Evolutionary conservation across 1,140 invertebrate genomes (phyloP), one percentile per base, ranked within the genome.

Genomic region (Danaus melanippus): DNA sequence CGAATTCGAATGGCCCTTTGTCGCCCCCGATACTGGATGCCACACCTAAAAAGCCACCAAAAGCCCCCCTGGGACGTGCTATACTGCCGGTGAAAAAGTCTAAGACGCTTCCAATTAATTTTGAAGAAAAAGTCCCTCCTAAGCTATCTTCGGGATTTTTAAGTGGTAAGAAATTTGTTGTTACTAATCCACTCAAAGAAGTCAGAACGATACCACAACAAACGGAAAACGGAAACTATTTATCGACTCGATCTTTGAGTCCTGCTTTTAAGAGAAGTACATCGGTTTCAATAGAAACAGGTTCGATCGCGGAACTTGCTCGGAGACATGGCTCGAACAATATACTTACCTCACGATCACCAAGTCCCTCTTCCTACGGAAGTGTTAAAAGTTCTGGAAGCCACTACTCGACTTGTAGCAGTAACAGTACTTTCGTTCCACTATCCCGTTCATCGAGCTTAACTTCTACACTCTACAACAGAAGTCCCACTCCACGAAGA

Each of bases 401-500:
- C 61, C 74, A 83, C 42, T 88, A 88, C 48, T 80, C 82, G 8
- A 87, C 84, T 11, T 88, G 87, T 60, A 88, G 83, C 67, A 86
- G 86, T 62, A 81, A 82, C 52, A 71, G 72, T 8, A 85, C 79
- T 45, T 84, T 58, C 50, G 82, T 86, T 10, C 82, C 82, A 10
- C 51, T 86, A 15, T 78, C 79, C 10, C 71, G 87, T 10, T 84
- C 79, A 12, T 73, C 84, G 8, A 88, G 86, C 51, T 77, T 86
- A 71, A 84, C 74, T 53, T 86, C 85, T 0, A 74, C 84, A 8
- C 53, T 79, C 21, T 82, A 77, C 55, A 77, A 76, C 43, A 74
- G 74, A 64, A 87, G 79, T 6, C 72, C 87, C 10, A 90, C 88
- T 4, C 90, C 90, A 8, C 80, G 92, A 57, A 89, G 92, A 66